Percentiles rank a stretch among this genome's conserved stretches.
phyloP scores from a whole-genome alignment of 2,888 invertebrate genomes.

The Meiosimyza decipiens region DNA sequence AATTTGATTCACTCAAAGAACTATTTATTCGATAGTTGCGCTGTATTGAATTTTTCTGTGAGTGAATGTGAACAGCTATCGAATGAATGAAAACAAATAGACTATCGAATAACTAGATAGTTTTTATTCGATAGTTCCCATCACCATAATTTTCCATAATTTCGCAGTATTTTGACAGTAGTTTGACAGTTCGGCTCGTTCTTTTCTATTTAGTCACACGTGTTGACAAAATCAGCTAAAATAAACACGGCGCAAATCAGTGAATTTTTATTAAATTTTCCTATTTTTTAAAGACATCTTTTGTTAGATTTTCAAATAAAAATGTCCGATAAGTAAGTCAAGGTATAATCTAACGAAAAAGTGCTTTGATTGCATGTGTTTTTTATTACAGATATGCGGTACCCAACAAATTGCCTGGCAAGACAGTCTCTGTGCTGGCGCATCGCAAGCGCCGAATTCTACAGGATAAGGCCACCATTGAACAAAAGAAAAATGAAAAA shows the following conservation, averaged over 20 bases:
- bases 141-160: too few relatives aligned
- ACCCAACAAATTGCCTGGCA: slow-evolving; percentile 66
- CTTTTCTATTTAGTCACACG: slow-evolving; percentile 16
- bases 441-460: slow-evolving; percentile 65
- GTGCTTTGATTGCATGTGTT: neutral
- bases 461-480: slow-evolving; percentile 59
- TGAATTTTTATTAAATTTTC: slow-evolving; percentile 15
- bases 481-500: slow-evolving; percentile 59
- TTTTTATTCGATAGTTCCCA: too few relatives aligned
- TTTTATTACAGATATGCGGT: slow-evolving; percentile 61
- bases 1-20: too few relatives aligned
- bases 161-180: neutral
- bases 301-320: slow-evolving; percentile 20
- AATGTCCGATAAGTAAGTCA: slow-evolving; percentile 63
- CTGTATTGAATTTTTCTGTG: too few relatives aligned
- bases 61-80: too few relatives aligned
- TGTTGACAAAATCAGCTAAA: slow-evolving; percentile 28
- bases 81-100: too few relatives aligned
- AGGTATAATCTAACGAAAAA: neutral
- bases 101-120: too few relatives aligned
- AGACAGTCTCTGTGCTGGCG: slow-evolving; percentile 65
- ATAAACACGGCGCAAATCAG: neutral
- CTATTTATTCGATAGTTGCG: too few relatives aligned
- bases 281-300: too few relatives aligned
- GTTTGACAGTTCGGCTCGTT: neutral